phyloP scores from a whole-genome alignment of 1,140 invertebrate genomes.

The Drosophila mauritiana region DNA sequence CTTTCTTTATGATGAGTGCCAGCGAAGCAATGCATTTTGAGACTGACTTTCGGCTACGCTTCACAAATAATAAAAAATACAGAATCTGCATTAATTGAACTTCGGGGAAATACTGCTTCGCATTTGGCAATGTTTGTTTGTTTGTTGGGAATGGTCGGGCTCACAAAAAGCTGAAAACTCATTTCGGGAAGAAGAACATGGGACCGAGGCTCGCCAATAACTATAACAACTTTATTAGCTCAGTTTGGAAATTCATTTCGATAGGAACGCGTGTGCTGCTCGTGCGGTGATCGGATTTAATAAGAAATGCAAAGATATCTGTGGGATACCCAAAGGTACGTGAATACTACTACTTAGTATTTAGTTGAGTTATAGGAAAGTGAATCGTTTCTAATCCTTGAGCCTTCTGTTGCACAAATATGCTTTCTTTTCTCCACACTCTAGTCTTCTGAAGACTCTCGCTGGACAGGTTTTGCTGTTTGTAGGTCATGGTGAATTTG shows the following conservation, averaged over 20 bases:
- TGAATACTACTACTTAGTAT: no score
- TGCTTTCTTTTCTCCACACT: not conserved
- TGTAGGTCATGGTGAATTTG: conserved; percentile 68
- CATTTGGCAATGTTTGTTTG: not conserved
- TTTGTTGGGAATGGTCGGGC: not conserved
- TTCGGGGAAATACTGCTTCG: not conserved
- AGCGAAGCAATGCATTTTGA: no score
- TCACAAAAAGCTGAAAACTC: conserved; percentile 1
- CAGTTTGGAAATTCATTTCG: not conserved
- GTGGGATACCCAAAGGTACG: no score
- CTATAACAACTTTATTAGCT: not conserved
- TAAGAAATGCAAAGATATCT: no score
- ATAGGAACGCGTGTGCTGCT: not conserved
- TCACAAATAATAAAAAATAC: no score
- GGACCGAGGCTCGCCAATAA: no score
- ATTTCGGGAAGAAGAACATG: no score
- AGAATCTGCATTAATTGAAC: no score
- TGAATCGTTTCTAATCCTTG: not conserved
- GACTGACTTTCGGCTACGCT: no score
- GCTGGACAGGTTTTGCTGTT: conserved; percentile 26
- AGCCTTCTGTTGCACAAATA: not conserved
- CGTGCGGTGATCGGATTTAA: no score
- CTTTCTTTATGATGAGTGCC: no score
- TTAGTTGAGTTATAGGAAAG: no score
- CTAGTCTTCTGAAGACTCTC: not conserved